Base-by-base conservation (phyloP, 2,113 vertebrate genomes). In the Eidolon helvum region DNA sequence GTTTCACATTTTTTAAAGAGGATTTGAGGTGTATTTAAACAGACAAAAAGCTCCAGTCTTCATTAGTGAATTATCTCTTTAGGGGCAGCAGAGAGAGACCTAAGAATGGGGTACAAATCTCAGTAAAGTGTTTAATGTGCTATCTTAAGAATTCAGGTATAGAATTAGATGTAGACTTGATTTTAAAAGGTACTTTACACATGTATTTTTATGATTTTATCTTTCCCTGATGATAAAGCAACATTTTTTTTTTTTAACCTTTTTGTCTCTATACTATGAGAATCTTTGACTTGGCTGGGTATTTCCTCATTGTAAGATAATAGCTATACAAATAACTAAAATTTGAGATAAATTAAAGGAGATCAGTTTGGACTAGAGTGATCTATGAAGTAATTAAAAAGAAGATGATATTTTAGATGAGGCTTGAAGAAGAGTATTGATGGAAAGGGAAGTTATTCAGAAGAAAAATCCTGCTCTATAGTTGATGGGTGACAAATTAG, bases 1-100 rank as follows among this genome's bases (percentile, higher is more conserved):
- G 15, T 15, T 50, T 50, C 50, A 16, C 4, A 50, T 87, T 94
- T 63, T 12, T 30, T 66, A 48, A 85, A 69, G 50, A 22, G 40
- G 26, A 2, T 91, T 93, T 96, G 72, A 94, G 38, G 28, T 86
- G 2, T 96, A 43, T 94, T 95, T 97, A 95, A 91, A 63, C 10
- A 94, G 57, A 92, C 24, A 59, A 59, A 96, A 87, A 18, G 26
- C 50, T 74, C 53, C 2, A 19, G 21, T 85, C 11, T 94, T 94
- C 11, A 2, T 43, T 57, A 74, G 65, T 68, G 24, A 77, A 90
- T 80, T 82, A n/a, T 59, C 35, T 90, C 38, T 63, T 84, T 71
- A 71, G 75, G 35, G 35, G 19, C 43, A 40, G 43, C 43, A 4
- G 48, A 78, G 33, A 87, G 35, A 72, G 22, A 43, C 84, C 12